These are phyloP conservation scores for Trissolcus brochymenae DNA, from an alignment of 2,888 invertebrate genomes.

Conservation along the genomic window DNA sequence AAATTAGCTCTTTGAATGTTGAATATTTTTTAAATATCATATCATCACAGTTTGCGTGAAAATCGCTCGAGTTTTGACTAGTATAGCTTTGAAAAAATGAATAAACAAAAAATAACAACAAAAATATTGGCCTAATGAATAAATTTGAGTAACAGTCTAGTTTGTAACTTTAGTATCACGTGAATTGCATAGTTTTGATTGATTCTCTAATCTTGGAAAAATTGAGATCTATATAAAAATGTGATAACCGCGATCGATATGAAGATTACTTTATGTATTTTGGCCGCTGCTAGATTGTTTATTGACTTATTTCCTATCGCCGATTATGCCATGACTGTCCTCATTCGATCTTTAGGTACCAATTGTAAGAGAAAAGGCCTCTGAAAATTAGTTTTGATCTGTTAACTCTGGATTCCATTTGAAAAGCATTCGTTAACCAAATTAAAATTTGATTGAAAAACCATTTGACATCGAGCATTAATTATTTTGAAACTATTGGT, in stretches of 20 bases:
- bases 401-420: too few relatives aligned
- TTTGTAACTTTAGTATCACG: conserved; percentile 36
- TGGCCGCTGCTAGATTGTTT: conserved; percentile 71
- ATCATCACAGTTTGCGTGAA: conserved; percentile 53
- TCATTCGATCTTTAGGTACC: conserved; percentile 39
- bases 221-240: conserved; percentile 59
- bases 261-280: conserved; percentile 65
- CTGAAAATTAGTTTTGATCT: background rate
- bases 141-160: background rate
- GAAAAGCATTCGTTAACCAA: too few relatives aligned
- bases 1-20: too few relatives aligned
- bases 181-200: conserved; percentile 47
- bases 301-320: conserved; percentile 60
- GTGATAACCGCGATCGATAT: conserved; percentile 67
- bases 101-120: background rate
- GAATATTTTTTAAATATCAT: conserved; percentile 29
- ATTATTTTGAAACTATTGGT: too few relatives aligned
- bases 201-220: conserved; percentile 27
- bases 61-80: conserved; percentile 36
- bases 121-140: background rate
- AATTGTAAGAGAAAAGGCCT: conserved; percentile 42
- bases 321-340: conserved; percentile 47
- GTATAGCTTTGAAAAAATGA: background rate
- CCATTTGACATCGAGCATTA: too few relatives aligned
- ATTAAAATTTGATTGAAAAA: too few relatives aligned